These are phyloP conservation scores for Melangyna quadrimaculata DNA, from an alignment of 2,888 invertebrate genomes.

Conservation along the genomic window DNA sequence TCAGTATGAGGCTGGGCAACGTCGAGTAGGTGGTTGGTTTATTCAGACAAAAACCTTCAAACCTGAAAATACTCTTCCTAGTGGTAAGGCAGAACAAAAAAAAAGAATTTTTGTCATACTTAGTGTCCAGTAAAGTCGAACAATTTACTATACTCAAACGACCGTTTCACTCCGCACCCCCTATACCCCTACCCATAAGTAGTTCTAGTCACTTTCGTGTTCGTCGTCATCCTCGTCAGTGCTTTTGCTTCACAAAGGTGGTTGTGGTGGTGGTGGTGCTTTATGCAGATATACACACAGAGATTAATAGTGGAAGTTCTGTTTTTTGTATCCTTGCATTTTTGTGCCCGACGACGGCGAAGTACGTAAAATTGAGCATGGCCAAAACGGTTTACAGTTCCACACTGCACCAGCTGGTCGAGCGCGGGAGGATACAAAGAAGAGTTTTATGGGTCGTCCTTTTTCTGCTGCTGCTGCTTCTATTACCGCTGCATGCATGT, in stretches of 20 bases:
- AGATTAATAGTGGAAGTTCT: slow-evolving; percentile 53
- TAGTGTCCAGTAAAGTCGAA: slow-evolving; percentile 62
- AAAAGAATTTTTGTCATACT: slow-evolving; percentile 55
- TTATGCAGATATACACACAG: slow-evolving; percentile 60
- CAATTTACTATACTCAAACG: slow-evolving; percentile 60
- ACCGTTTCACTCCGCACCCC: background rate
- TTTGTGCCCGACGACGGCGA: slow-evolving; percentile 48
- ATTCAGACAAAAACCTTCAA: slow-evolving; percentile 10
- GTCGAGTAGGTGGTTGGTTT: slow-evolving; percentile 15
- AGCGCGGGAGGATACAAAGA: slow-evolving; percentile 20
- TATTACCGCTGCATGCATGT: slow-evolving; percentile 44
- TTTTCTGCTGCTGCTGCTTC: slow-evolving; percentile 23
- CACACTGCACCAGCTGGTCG: slow-evolving; percentile 10
- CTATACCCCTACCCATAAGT: background rate
- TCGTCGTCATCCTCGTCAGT: slow-evolving; percentile 1
- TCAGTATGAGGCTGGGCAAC: slow-evolving; percentile 3
- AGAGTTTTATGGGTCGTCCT: slow-evolving; percentile 35
- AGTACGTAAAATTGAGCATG: slow-evolving; percentile 59
- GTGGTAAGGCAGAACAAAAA: slow-evolving; percentile 5
- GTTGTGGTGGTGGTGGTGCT: slow-evolving; percentile 23
- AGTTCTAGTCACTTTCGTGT: background rate
- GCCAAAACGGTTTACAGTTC: slow-evolving; percentile 52
- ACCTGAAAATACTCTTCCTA: background rate
- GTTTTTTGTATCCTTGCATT: slow-evolving; percentile 62
- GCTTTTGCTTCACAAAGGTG: slow-evolving; percentile 9